These are phyloP conservation scores for Chloropsis hardwickii DNA, from an alignment of 2,113 vertebrate species.

Conservation along the genomic window DNA sequence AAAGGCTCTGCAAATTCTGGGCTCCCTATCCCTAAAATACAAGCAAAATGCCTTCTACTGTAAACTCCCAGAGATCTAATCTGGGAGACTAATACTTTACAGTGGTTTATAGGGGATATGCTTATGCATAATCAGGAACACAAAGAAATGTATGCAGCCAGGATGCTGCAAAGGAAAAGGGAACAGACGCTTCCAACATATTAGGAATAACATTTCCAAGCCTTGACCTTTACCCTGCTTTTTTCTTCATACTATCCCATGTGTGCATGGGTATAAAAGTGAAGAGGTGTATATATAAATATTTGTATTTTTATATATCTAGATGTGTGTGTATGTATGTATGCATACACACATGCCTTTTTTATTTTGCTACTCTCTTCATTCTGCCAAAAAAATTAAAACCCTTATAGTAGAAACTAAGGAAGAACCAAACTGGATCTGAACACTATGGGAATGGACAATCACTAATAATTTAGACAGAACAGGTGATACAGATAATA, in stretches of 20 bases:
- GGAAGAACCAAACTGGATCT: background rate
- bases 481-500: background rate
- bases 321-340: accelerated
- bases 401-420: background rate
- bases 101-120: background rate
- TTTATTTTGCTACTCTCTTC: background rate
- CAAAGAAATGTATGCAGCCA: background rate
- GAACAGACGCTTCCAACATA: background rate
- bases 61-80: background rate
- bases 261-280: background rate
- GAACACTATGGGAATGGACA: background rate
- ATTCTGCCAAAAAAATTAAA: background rate
- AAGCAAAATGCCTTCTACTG: background rate
- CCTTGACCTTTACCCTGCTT: background rate
- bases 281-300: background rate
- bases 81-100: background rate
- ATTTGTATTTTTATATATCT: background rate
- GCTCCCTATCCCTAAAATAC: background rate
- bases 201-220: background rate
- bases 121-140: background rate
- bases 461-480: background rate
- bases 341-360: background rate
- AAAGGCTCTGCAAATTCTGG: background rate
- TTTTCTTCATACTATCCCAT: background rate
- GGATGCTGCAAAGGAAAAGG: background rate